Percentiles rank a stretch among this genome's conserved stretches.
Evolutionary conservation across 2,113 vertebrate species (phyloP).

Genomic region (Engystomops pustulosus): DNA sequence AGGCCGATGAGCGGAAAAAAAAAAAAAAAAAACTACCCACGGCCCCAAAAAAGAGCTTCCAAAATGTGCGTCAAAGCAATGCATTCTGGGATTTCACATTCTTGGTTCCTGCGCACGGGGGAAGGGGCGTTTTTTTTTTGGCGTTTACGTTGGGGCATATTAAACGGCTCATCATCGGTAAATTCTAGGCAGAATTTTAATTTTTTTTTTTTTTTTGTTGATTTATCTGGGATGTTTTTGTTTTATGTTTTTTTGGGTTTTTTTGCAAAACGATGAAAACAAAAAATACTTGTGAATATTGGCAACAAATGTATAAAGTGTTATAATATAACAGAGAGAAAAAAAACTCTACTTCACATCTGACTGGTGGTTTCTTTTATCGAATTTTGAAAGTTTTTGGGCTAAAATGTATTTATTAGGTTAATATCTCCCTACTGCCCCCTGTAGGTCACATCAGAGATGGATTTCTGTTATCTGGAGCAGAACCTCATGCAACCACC

Average conservation of each 20-base stretch:
- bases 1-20: constrained; percentile 20
- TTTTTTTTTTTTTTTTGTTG: constrained; percentile 9
- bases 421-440: too few relatives aligned
- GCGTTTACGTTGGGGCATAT: too few relatives aligned
- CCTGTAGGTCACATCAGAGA: too few relatives aligned
- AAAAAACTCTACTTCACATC: constrained; percentile 38
- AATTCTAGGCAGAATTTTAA: constrained; percentile 16
- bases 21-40: too few relatives aligned
- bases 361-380: constrained; percentile 35
- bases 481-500: too few relatives aligned
- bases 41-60: constrained; percentile 58
- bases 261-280: constrained; percentile 33
- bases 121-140: constrained; percentile 33
- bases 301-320: constrained; percentile 59
- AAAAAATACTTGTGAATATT: constrained; percentile 59
- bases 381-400: too few relatives aligned
- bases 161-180: constrained; percentile 43
- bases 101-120: constrained; percentile 13
- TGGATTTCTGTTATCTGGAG: too few relatives aligned
- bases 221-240: constrained; percentile 6
- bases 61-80: constrained; percentile 54
- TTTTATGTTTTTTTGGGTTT: constrained; percentile 39
- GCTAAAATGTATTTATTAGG: too few relatives aligned
- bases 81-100: constrained; percentile 53
- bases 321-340: constrained; percentile 60